Evolutionary conservation across 2,888 invertebrate species (phyloP).

Genomic region (Nipponacmea schrenckii): DNA sequence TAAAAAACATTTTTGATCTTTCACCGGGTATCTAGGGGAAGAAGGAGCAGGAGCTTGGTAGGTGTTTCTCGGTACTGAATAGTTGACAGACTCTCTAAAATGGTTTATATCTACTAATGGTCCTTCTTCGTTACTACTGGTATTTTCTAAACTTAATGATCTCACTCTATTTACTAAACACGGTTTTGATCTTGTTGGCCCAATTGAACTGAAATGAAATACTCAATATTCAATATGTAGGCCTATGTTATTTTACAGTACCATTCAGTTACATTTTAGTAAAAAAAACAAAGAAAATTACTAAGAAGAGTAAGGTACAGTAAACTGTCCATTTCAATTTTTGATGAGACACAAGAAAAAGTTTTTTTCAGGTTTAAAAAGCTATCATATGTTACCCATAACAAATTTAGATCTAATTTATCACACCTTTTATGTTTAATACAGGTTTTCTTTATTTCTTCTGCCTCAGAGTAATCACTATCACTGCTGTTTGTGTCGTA

Average conservation of each 20-base stretch:
- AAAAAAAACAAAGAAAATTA: background rate
- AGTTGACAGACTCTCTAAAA: background rate
- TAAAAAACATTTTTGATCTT: background rate
- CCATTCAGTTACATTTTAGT: background rate
- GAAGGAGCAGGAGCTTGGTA: background rate
- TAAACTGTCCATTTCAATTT: too few relatives aligned
- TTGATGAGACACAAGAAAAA: slow-evolving; percentile 5
- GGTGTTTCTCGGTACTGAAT: slow-evolving; percentile 6
- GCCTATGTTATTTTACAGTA: background rate
- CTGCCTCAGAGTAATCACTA: slow-evolving; percentile 58
- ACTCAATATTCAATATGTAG: background rate
- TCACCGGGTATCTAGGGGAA: background rate
- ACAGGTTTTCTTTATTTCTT: slow-evolving; percentile 58
- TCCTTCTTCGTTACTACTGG: slow-evolving; percentile 56
- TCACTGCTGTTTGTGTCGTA: slow-evolving; percentile 60
- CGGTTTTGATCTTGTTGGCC: slow-evolving; percentile 56
- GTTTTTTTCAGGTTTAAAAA: background rate
- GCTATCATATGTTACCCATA: background rate
- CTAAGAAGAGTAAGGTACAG: too few relatives aligned
- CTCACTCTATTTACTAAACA: slow-evolving; percentile 57
- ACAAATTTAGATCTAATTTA: too few relatives aligned
- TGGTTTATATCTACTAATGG: slow-evolving; percentile 23
- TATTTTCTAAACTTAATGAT: slow-evolving; percentile 56
- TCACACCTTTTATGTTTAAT: slow-evolving; percentile 58
- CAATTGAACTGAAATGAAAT: slow-evolving; percentile 47